Base-by-base conservation (phyloP, 2,113 vertebrate genomes). In the Cyphomyrus plagiostoma region DNA sequence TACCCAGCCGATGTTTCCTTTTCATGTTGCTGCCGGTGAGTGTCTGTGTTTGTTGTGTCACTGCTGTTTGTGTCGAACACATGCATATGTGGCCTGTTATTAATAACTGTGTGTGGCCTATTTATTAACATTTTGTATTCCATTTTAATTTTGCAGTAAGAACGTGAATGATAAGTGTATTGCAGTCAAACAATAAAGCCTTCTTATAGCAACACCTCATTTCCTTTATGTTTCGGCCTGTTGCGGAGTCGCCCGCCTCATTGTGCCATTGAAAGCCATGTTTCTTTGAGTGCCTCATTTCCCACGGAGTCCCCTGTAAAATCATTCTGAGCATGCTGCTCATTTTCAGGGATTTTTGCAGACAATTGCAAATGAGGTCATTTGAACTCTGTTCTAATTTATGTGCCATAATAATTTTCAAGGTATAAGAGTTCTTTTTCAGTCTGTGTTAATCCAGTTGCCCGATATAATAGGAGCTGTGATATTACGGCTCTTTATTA, bases 181-280 rank as follows among this genome's bases (percentile, higher is more conserved):
- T n/a, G 58, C 53, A 90, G 89, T 90, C 46, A 13, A 90, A 90
- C 70, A 90, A 90, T 77, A 52, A 90, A 85, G 58, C 48, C 46
- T 46, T 88, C 89, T 90, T 30, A 87, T 50, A 62, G 89, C 56
- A 87, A 58, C 48, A 90, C 49, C 26, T 90, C 85, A 35, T 52
- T 35, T 88, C 80, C 85, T 56, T 87, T 87, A 35, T 48, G 58
- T 88, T 87, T 87, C 74, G 46, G 62, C 26, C 87, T 13, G 62
- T 88, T 6, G n/a, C 86, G 8, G 23, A 86, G 19, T 23, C 11
- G 10, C 87, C 53, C 19, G 7, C 50, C 58, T 87, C 53, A n/a
- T 66, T 66, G 53, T 88, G 87, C 19, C 48, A 42, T 62, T 48
- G 42, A 70, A 66, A 26, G 8, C 39, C 87, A 48, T 66, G 23